Percentiles rank a stretch among this genome's conserved stretches.
Conservation (phyloP, 1,140 invertebrate species). For the Trichonephila clavata region DNA sequence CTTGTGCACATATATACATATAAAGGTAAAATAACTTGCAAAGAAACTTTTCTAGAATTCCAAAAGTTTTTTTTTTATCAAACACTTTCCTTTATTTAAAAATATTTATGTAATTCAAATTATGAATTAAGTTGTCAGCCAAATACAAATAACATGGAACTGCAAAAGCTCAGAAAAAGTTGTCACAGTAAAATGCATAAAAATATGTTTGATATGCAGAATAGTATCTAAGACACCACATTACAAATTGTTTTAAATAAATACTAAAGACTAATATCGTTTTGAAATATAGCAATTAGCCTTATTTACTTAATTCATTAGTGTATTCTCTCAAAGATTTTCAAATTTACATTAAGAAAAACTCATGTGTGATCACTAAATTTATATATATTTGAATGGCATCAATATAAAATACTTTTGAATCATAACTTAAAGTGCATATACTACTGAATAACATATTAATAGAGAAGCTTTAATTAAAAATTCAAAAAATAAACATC, state of each 20-base stretch:
- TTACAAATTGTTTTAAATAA: not conserved
- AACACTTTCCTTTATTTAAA: too few relatives aligned
- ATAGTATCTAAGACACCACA: not conserved
- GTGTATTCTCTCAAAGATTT: not conserved
- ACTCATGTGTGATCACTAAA: not conserved
- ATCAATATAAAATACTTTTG: conserved; percentile 4
- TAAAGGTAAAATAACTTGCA: too few relatives aligned
- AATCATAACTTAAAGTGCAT: not conserved
- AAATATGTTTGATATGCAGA: conserved; percentile 27
- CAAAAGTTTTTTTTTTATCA: too few relatives aligned
- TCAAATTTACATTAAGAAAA: not conserved
- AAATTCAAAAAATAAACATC: not conserved
- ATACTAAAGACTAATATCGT: not conserved
- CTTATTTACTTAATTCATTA: not conserved
- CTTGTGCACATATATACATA: too few relatives aligned
- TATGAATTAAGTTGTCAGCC: too few relatives aligned
- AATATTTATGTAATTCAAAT: too few relatives aligned
- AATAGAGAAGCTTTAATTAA: not conserved
- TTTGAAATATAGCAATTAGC: not conserved
- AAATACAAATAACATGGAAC: too few relatives aligned
- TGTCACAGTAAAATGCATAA: not conserved
- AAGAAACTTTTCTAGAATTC: too few relatives aligned
- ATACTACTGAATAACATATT: not conserved
- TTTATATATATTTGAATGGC: not conserved
- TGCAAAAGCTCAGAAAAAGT: too few relatives aligned